Evolutionary conservation across 1,140 invertebrate species (phyloP).

Genomic region (Bombyx mandarina): DNA sequence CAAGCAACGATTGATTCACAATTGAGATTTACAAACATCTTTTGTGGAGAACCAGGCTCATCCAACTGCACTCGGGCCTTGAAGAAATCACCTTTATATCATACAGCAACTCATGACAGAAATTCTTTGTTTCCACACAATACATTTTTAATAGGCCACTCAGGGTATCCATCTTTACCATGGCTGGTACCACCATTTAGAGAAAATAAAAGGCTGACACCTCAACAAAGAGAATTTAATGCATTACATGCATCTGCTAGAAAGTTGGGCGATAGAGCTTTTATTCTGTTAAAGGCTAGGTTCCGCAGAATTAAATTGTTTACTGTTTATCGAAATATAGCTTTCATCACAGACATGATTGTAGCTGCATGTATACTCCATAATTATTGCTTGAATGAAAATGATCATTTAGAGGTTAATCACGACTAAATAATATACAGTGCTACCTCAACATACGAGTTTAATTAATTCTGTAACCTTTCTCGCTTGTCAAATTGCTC

Average conservation of each 20-base stretch:
- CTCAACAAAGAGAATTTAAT: constrained; percentile 44
- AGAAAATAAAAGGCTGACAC: constrained; percentile 43
- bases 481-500: too few species aligned
- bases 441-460: too few species aligned
- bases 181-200: constrained; percentile 44
- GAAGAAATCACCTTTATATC: constrained; percentile 35
- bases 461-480: too few species aligned
- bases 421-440: too few species aligned
- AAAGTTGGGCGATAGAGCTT: constrained; percentile 41
- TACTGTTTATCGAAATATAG: constrained; percentile 45
- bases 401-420: constrained; percentile 27
- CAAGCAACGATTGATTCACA: constrained; percentile 44
- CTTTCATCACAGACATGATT: constrained; percentile 47
- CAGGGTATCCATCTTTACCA: constrained; percentile 39
- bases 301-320: constrained; percentile 41
- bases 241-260: constrained; percentile 30
- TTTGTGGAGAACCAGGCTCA: constrained; percentile 45
- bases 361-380: constrained; percentile 49
- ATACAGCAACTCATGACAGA: constrained; percentile 33
- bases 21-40: constrained; percentile 39
- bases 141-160: constrained; percentile 41
- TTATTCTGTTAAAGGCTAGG: constrained; percentile 31
- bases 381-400: constrained; percentile 44
- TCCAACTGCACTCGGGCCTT: constrained; percentile 33
- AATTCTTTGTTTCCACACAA: constrained; percentile 37